Percentiles rank a stretch among this genome's conserved stretches.
Evolutionary conservation across 2,113 vertebrate genomes (phyloP).

Genomic region (Misgurnus mizolepis): DNA sequence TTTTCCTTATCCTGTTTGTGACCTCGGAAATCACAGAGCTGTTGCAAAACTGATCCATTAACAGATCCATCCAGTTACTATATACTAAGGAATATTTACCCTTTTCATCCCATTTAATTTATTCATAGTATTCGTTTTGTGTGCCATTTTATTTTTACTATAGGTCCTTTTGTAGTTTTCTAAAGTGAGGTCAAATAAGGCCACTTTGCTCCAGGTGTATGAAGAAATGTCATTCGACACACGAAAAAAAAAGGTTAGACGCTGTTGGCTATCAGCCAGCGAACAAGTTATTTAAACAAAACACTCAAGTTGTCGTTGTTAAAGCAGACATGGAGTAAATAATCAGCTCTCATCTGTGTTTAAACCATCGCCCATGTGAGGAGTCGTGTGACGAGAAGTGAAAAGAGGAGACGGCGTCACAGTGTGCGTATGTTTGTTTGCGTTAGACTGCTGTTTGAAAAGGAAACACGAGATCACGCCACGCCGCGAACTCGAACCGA

Average conservation of each 20-base stretch:
- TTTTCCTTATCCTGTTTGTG: conserved; percentile 41
- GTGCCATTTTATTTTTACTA: too few relatives aligned
- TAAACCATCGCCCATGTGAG: conserved; percentile 42
- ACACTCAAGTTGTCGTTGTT: conserved; percentile 44
- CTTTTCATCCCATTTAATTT: conserved; percentile 2
- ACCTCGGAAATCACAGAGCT: not conserved
- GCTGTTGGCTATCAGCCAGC: conserved; percentile 22
- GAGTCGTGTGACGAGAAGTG: conserved; percentile 24
- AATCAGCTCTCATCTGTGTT: conserved; percentile 44
- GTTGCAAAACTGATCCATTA: conserved; percentile 28
- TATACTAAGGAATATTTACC: not conserved
- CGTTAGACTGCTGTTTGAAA: conserved; percentile 41
- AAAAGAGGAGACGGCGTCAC: conserved; percentile 31
- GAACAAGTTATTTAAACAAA: conserved; percentile 47
- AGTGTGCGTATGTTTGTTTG: conserved; percentile 46
- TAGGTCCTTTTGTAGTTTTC: too few relatives aligned
- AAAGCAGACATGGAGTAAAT: conserved; percentile 54
- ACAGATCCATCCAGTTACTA: conserved; percentile 17
- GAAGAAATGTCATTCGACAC: not conserved
- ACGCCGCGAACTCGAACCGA: conserved; percentile 1
- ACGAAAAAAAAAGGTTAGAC: not conserved
- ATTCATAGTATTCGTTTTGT: too few relatives aligned
- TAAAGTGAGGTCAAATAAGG: not conserved
- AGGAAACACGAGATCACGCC: conserved; percentile 46
- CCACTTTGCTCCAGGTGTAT: not conserved